Conservation (phyloP, 2,113 vertebrate species). For the Tricholaema leucomelas region DNA sequence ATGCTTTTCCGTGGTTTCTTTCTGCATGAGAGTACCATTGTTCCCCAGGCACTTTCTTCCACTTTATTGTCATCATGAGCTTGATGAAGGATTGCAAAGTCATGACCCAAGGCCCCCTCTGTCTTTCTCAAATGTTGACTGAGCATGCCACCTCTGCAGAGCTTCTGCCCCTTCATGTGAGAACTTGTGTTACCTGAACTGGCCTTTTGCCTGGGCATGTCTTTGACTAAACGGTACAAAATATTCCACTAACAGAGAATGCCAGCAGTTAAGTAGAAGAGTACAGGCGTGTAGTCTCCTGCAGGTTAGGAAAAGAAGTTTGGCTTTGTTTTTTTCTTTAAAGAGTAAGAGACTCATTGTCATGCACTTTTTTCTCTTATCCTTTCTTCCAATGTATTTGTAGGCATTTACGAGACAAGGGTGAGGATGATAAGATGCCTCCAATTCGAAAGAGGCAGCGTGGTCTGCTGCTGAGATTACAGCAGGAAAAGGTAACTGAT, state of each 20-base stretch:
- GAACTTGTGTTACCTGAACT: neutral
- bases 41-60: neutral
- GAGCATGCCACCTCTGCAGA: neutral
- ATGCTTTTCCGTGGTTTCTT: neutral
- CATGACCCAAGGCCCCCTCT: neutral
- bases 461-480: slow-evolving; percentile 89
- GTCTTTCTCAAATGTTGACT: neutral
- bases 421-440: slow-evolving; percentile 98
- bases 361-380: neutral
- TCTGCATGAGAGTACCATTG: neutral
- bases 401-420: slow-evolving; percentile 93
- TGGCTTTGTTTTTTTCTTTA: neutral
- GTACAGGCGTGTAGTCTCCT: neutral
- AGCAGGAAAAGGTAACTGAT: slow-evolving; percentile 91
- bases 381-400: neutral
- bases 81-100: neutral
- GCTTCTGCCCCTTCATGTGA: neutral
- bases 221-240: neutral
- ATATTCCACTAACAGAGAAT: neutral
- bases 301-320: neutral
- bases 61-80: neutral
- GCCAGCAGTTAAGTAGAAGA: neutral
- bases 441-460: slow-evolving; percentile 94
- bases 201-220: neutral
- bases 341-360: neutral